Evolutionary conservation across 2,888 invertebrate genomes (phyloP).

Genomic region (Chloromyia formosa): DNA sequence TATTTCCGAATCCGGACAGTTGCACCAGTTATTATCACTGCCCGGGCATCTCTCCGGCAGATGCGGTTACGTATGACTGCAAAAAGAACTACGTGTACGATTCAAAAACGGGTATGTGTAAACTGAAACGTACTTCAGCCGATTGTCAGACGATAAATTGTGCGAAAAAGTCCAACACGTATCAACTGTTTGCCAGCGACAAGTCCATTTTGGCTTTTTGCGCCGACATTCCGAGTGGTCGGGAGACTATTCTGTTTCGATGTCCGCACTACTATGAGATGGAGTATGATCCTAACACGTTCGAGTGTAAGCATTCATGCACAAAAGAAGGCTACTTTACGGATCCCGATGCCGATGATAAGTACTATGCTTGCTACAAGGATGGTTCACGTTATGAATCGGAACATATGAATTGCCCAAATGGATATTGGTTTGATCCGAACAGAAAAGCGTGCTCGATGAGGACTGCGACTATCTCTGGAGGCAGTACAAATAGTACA

Average conservation of each 20-base stretch:
- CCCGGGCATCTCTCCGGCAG: background rate
- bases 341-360: conserved; percentile 37
- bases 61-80: conserved; percentile 33
- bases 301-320: conserved; percentile 41
- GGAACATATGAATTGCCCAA: background rate
- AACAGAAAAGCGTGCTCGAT: background rate
- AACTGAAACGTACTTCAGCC: background rate
- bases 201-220: conserved; percentile 34
- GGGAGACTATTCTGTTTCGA: conserved; percentile 15
- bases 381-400: background rate
- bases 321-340: conserved; percentile 34
- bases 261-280: conserved; percentile 34
- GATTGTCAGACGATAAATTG: conserved; percentile 30
- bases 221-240: background rate
- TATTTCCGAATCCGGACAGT: conserved; percentile 44
- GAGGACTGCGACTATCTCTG: no score
- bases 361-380: conserved; percentile 44
- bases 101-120: conserved; percentile 31
- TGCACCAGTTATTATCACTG: conserved; percentile 47
- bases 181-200: background rate
- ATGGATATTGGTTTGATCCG: background rate
- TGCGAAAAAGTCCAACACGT: background rate
- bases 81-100: conserved; percentile 42
- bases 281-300: conserved; percentile 32
- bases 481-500: background rate